Conservation (phyloP, 1,140 invertebrate species). For the Prorops nasuta region DNA sequence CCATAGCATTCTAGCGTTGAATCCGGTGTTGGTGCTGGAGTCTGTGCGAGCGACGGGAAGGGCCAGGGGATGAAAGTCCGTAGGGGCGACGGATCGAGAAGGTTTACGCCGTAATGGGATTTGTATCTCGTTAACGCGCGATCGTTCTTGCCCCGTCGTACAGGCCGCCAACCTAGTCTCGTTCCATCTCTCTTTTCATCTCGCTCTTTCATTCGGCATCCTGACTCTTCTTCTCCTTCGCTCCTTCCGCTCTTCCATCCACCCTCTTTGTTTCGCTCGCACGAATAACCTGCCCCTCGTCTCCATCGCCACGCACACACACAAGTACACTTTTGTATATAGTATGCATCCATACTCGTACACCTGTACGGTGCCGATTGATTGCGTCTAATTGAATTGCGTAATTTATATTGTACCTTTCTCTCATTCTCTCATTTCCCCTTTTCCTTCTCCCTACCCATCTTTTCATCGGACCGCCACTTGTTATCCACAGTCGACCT, state of each 20-base stretch:
- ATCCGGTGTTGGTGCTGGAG: slow-evolving; percentile 16
- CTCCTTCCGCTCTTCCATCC: slow-evolving; percentile 7
- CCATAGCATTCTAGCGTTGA: slow-evolving; percentile 35
- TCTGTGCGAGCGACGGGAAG: too few species aligned
- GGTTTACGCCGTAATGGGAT: slow-evolving; percentile 58
- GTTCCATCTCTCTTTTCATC: slow-evolving; percentile 18
- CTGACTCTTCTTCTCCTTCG: slow-evolving; percentile 4
- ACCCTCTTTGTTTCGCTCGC: too few species aligned
- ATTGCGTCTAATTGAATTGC: slow-evolving; percentile 50
- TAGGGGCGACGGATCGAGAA: slow-evolving; percentile 53
- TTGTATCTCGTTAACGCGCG: slow-evolving; percentile 58
- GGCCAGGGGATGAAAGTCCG: slow-evolving; percentile 44
- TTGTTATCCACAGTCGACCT: too few species aligned
- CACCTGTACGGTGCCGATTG: slow-evolving; percentile 36
- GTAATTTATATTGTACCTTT: slow-evolving; percentile 42
- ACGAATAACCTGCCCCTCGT: too few species aligned
- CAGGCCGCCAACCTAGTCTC: slow-evolving; percentile 39
- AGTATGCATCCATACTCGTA: too few species aligned
- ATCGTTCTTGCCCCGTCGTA: slow-evolving; percentile 53
- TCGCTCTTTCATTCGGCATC: slow-evolving; percentile 1
- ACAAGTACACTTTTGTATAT: too few species aligned
- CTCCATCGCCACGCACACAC: too few species aligned
- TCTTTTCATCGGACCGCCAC: slow-evolving; percentile 13
- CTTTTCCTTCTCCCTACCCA: slow-evolving; percentile 15
- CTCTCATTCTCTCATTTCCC: slow-evolving; percentile 6